Evolutionary conservation across 2,113 vertebrate genomes (phyloP), one percentile per base, ranked within the genome.

Genomic region (Elephantulus edwardii): DNA sequence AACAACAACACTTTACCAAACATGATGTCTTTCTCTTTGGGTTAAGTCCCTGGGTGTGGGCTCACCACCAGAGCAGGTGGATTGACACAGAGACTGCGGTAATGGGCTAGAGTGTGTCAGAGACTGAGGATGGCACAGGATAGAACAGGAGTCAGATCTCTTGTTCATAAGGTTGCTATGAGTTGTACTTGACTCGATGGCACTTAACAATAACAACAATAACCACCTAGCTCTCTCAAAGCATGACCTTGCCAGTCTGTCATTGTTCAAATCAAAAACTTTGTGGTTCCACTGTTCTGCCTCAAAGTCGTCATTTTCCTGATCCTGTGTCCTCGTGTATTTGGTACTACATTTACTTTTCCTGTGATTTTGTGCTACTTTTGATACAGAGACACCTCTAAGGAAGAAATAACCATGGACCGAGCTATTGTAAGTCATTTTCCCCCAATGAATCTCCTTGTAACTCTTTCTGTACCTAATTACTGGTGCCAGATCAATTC

Each of bases 361-460:
- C 48, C 44, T 71, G n/a, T 90, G 52, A 82, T 87, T 84, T 89
- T 84, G 28, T 87, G 48, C 40, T 93, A 35, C 44, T 89, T 91
- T 95, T 89, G 84, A 66, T 92, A 90, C 92, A 96, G 95, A 91
- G 54, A 91, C 46, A 83, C 33, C 74, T 83, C 54, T 56, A 33
- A 92, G 60, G 93, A 95, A 93, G 91, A 93, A 81, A 75, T 83
- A 79, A 50, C 40, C n/a, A 75, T 80, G 91, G 78, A 92, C 48
- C 4, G 0, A 93, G 19, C 2, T 79, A 72, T 79, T 40, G 92
- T 96, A 95, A 96, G 93, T 96, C 94, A 71, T 87, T 85, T 95
- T 88, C 66, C 42, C n/a, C 83, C 92, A 95, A 88, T 16, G 35
- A 72, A 90, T 52, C 10, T 88, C 66, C 48, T 74, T 93, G 50